Conservation (phyloP, 2,113 vertebrate species). For the Actinemys pallida region DNA sequence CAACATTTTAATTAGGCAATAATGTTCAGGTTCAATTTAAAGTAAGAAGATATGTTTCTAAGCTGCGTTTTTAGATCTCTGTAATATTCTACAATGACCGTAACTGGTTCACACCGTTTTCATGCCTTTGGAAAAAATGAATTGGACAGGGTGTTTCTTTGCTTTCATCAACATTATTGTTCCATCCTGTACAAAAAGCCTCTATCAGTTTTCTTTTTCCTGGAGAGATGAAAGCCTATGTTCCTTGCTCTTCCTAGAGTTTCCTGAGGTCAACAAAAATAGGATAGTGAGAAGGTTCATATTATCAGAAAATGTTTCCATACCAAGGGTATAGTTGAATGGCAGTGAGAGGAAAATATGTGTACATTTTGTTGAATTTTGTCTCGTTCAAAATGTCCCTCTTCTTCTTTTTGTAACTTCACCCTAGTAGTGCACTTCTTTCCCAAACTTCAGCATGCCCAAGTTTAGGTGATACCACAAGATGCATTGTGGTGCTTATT, state of each 20-base stretch:
- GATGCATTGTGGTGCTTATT: not conserved
- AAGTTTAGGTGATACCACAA: not conserved
- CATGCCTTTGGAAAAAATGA: not conserved
- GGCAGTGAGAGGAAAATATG: not conserved
- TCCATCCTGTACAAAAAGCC: not conserved
- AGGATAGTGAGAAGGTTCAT: not conserved
- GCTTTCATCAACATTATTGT: not conserved
- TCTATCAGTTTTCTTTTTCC: conserved; percentile 10
- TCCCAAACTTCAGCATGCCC: not conserved
- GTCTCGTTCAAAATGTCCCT: not conserved
- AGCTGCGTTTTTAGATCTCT: not conserved
- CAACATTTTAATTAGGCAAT: not conserved
- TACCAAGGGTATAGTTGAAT: conserved; percentile 10
- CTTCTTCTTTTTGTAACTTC: not conserved
- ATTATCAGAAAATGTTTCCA: not conserved
- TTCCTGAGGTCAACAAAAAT: not conserved
- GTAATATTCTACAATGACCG: not conserved
- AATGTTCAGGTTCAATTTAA: not conserved
- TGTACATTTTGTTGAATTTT: not conserved
- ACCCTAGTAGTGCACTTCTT: conserved; percentile 6
- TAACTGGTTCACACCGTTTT: not conserved
- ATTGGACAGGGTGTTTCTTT: not conserved
- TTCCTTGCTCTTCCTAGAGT: not conserved
- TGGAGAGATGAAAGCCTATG: not conserved
- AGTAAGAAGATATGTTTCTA: not conserved